phyloP scores from a whole-genome alignment of 2,888 invertebrate genomes.

The Chloroclysta siterata region DNA sequence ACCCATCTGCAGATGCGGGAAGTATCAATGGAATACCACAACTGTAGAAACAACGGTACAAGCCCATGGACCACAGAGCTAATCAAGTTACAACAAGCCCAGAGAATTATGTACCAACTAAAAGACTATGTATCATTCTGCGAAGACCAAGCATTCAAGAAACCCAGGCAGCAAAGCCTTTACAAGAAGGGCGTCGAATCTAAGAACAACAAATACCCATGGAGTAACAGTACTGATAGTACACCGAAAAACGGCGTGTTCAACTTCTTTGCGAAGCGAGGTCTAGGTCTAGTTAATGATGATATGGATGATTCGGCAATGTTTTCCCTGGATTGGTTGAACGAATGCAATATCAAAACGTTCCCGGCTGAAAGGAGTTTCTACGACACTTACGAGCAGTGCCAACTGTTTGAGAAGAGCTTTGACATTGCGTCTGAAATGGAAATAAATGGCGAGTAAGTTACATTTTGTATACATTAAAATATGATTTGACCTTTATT shows the following conservation, averaged over 20 bases:
- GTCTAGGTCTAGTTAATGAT: slow-evolving; percentile 60
- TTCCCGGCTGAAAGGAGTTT: slow-evolving; percentile 70
- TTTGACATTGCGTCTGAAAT: slow-evolving; percentile 45
- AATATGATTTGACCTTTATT: no score
- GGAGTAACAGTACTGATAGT: slow-evolving; percentile 70
- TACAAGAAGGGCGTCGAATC: slow-evolving; percentile 65
- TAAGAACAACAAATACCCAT: slow-evolving; percentile 74
- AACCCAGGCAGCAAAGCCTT: slow-evolving; percentile 49
- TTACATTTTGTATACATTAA: slow-evolving; percentile 22
- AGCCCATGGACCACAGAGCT: slow-evolving; percentile 77
- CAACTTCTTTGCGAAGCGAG: slow-evolving; percentile 68
- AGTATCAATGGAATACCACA: slow-evolving; percentile 89
- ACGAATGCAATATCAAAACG: slow-evolving; percentile 62
- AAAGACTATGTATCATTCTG: slow-evolving; percentile 70
- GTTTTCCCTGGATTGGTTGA: slow-evolving; percentile 60
- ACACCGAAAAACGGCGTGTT: slow-evolving; percentile 61
- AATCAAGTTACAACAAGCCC: slow-evolving; percentile 71
- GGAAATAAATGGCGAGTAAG: slow-evolving; percentile 58
- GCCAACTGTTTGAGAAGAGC: slow-evolving; percentile 62
- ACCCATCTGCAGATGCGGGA: slow-evolving; percentile 86
- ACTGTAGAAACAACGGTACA: slow-evolving; percentile 84
- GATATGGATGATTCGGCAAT: slow-evolving; percentile 59
- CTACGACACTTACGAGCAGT: slow-evolving; percentile 69
- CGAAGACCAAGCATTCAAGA: slow-evolving; percentile 65
- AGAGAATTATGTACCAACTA: slow-evolving; percentile 72